Conservation (phyloP, 2,797 vertebrate species). For the Enoplosus armatus region DNA sequence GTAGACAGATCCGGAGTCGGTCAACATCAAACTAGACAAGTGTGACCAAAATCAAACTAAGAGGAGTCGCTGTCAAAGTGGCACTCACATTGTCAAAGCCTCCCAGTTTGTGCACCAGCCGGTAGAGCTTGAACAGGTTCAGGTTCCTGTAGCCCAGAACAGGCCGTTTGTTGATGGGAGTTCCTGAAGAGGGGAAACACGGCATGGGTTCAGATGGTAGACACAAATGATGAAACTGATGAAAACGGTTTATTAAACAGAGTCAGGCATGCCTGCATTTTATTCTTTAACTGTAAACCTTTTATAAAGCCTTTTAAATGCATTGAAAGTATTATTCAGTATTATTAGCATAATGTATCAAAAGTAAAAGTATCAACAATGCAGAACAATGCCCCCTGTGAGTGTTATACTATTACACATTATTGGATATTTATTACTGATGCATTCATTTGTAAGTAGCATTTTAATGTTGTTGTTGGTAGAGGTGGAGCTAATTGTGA, state of each 20-base stretch:
- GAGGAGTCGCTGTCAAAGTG: not conserved
- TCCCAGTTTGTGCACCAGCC: slow-evolving; percentile 87
- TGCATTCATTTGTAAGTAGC: not conserved
- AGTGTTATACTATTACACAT: not conserved
- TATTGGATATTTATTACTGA: not conserved
- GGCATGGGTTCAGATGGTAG: not conserved
- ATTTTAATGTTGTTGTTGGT: not conserved
- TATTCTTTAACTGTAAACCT: not conserved
- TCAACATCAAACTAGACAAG: not conserved
- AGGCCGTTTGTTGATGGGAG: slow-evolving; percentile 88
- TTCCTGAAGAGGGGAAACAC: slow-evolving; percentile 73
- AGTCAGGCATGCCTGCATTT: not conserved
- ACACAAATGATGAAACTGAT: not conserved
- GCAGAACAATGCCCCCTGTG: not conserved
- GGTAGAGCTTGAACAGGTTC: slow-evolving; percentile 89
- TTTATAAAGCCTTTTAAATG: not conserved
- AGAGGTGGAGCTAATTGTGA: not conserved
- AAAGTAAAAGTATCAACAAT: not conserved
- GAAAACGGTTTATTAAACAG: too few relatives aligned
- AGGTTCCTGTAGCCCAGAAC: slow-evolving; percentile 89
- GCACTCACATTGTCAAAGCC: slow-evolving; percentile 86
- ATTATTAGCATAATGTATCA: not conserved
- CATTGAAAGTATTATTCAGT: too few relatives aligned
- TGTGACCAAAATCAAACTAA: not conserved
- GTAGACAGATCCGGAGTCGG: slow-evolving; percentile 19